Evolutionary conservation across 2,888 invertebrate species (phyloP), one percentile per base, ranked within the genome.

Genomic region (Pantelozetes paolii): DNA sequence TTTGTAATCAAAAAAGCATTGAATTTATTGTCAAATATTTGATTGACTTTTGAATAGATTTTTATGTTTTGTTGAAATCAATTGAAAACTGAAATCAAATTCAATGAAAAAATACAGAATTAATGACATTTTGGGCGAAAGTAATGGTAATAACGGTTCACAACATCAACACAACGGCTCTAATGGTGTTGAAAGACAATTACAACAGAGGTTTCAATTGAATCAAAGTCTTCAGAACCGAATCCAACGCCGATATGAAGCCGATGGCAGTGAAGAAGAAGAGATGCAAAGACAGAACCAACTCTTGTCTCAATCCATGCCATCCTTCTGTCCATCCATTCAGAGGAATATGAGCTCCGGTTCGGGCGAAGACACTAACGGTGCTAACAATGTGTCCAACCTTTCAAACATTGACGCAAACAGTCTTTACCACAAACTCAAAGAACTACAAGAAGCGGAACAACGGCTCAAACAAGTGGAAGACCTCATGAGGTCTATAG

Each of bases 231-330:
- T 62, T 32, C 62, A 62, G 20, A 70, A 70, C 13, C 18, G 70
- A 42, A 70, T 28, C 23, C 70, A 70, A 50, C 28, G 72, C 20
- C 73, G 75, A 48, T 74, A 75, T 70, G 75, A 75, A 9, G 75
- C 75, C 20, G 75, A 75, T 20, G 75, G 75, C 15, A 75, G 75
- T 32, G 75, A 72, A 67, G 72, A 72, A 26, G 75, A 75, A 26
- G 74, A 74, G 30, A 54, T 48, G 45, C 40, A 36, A 23, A 36
- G 72, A 62, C 32, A 30, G 32, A 62, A 62, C n/a, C 62, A 62
- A 30, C 20, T 62, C 6, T 70, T 45, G 26, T 64, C n/a, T n/a
- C 71, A 62, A 62, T 30, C 30, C 30, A 9, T 15, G 18, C 40
- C 71, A 71, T n/a, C 6, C 18, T 71, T 57, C 2, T 18, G 20